These are phyloP conservation scores for Spea hammondii DNA, from an alignment of 2,797 vertebrate genomes.

Conservation along the genomic window DNA sequence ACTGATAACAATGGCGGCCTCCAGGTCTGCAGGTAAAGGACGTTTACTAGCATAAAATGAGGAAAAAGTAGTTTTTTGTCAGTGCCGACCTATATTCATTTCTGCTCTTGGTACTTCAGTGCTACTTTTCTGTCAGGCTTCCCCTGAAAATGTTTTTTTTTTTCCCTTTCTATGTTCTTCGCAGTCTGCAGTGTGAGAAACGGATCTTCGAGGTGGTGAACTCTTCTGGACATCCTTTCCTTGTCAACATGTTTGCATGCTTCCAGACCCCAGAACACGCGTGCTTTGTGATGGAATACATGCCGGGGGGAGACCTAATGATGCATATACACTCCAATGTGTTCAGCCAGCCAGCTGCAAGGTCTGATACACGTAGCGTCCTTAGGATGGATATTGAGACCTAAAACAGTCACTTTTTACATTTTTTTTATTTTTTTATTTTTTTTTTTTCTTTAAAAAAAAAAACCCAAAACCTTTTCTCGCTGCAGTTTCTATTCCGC, in stretches of 20 bases:
- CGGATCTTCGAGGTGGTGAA: conserved; percentile 89
- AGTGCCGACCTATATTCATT: too few species aligned
- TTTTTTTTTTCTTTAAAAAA: background rate
- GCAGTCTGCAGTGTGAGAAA: conserved; percentile 89
- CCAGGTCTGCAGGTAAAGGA: too few species aligned
- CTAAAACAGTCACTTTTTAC: too few species aligned
- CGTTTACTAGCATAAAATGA: too few species aligned
- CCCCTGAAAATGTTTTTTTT: too few species aligned
- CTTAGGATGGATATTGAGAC: background rate
- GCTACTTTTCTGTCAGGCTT: too few species aligned
- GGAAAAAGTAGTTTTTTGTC: too few species aligned
- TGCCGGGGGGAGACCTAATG: conserved; percentile 93
- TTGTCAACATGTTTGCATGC: conserved; percentile 90
- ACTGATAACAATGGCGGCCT: too few species aligned
- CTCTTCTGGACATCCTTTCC: conserved; percentile 81
- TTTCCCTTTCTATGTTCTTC: too few species aligned
- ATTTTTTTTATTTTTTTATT: too few species aligned
- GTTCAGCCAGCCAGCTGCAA: conserved; percentile 78
- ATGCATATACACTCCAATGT: conserved; percentile 86
- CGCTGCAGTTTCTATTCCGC: conserved; percentile 84
- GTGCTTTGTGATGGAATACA: conserved; percentile 93
- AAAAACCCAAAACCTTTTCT: conserved; percentile 5
- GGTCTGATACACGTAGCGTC: conserved; percentile 62
- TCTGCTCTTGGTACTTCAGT: too few species aligned
- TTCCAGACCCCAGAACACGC: conserved; percentile 89